phyloP scores from a whole-genome alignment of 2,113 vertebrate species.

The Phrynocephalus versicolor region DNA sequence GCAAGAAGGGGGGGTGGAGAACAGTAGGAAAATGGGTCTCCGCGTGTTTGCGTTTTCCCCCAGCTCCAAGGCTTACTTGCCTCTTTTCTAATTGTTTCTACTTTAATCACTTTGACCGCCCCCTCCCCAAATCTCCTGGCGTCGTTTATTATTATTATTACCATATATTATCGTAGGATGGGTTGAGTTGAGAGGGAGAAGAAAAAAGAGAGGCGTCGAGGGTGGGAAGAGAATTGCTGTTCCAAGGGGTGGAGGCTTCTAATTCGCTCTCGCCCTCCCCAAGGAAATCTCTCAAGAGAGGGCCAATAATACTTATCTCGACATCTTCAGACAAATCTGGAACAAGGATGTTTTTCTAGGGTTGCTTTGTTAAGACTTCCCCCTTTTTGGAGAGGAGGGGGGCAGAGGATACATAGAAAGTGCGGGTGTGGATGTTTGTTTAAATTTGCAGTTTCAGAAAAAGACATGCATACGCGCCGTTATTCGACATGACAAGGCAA shows the following conservation, averaged over 20 bases:
- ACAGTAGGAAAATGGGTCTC: not conserved
- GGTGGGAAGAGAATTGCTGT: not conserved
- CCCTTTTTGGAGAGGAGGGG: not conserved
- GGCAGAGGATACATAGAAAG: not conserved
- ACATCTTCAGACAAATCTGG: slow-evolving; percentile 8
- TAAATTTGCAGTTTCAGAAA: not conserved
- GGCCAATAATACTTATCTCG: not conserved
- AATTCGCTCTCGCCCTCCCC: not conserved
- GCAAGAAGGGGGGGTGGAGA: too few relatives aligned
- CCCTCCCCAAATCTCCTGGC: not conserved
- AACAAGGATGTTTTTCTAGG: slow-evolving; percentile 9
- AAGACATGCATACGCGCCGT: not conserved
- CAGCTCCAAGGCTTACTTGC: not conserved
- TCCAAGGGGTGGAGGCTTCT: slow-evolving; percentile 22
- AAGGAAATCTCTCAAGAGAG: not conserved
- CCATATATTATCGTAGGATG: not conserved
- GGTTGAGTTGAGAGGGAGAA: not conserved
- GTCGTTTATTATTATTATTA: not conserved
- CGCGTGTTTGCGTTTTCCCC: not conserved
- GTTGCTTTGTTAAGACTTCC: slow-evolving; percentile 39
- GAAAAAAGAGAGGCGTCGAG: too few relatives aligned
- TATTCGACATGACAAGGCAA: not conserved
- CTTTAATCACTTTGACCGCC: not conserved
- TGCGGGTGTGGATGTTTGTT: not conserved
- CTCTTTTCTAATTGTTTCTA: not conserved